These are phyloP conservation scores for Drosophila kikkawai DNA, from an alignment of 1,140 invertebrate genomes.

Conservation along the genomic window DNA sequence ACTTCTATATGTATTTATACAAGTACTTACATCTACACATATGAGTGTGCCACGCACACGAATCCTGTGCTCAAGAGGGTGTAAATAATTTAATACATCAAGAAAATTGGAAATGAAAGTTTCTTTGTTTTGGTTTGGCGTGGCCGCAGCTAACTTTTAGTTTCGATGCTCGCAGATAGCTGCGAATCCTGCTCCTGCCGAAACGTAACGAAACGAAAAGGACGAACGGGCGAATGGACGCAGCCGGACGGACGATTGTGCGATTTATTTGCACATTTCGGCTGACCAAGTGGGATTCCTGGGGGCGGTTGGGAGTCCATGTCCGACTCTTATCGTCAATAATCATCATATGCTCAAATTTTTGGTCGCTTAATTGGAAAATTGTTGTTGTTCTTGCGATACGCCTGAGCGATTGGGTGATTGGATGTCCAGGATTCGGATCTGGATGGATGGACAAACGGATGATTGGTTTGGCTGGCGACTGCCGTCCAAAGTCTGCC, in stretches of 20 bases:
- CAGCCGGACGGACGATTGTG: slow-evolving; percentile 57
- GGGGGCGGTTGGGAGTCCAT: slow-evolving; percentile 16
- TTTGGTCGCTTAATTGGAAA: slow-evolving; percentile 84
- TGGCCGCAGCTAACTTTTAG: slow-evolving; percentile 79
- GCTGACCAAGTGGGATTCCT: slow-evolving; percentile 49
- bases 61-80: slow-evolving; percentile 78
- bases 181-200: slow-evolving; percentile 13
- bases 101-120: slow-evolving; percentile 84
- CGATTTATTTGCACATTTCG: slow-evolving; percentile 82
- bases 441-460: slow-evolving; percentile 52
- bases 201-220: slow-evolving; percentile 1
- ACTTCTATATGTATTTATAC: not conserved
- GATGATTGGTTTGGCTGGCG: slow-evolving; percentile 55
- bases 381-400: slow-evolving; percentile 74
- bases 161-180: slow-evolving; percentile 59
- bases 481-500: not conserved
- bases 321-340: slow-evolving; percentile 74
- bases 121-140: slow-evolving; percentile 75
- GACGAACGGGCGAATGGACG: not conserved
- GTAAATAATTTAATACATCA: slow-evolving; percentile 84
- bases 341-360: slow-evolving; percentile 84
- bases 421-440: slow-evolving; percentile 44
- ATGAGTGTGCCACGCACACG: slow-evolving; percentile 54
- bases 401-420: slow-evolving; percentile 73
- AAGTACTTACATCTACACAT: not conserved